Evolutionary conservation across 2,113 vertebrate species (phyloP).

Genomic region (Aplodontia rufa): DNA sequence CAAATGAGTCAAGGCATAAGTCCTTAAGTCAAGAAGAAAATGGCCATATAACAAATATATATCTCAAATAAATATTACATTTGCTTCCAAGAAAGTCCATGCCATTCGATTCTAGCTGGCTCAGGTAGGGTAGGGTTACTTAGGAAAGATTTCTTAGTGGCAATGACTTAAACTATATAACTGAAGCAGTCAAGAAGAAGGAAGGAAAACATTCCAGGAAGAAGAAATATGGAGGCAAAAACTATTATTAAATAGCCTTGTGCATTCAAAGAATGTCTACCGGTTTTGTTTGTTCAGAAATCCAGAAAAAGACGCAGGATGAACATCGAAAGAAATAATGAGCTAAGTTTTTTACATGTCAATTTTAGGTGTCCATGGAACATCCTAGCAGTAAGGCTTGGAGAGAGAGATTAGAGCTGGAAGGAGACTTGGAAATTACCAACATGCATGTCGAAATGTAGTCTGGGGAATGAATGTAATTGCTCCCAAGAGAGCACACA

Average conservation of each 20-base stretch:
- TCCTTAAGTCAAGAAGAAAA: not conserved
- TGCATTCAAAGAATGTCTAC: not conserved
- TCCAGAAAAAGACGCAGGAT: not conserved
- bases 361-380: not conserved
- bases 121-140: not conserved
- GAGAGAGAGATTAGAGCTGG: not conserved
- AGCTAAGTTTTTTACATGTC: not conserved
- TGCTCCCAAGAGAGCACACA: not conserved
- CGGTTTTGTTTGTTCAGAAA: not conserved
- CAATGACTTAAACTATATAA: not conserved
- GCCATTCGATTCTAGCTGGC: not conserved
- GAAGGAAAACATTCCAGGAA: not conserved
- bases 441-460: not conserved
- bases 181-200: not conserved
- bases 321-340: not conserved
- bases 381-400: not conserved
- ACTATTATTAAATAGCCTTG: not conserved
- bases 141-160: not conserved
- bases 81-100: not conserved
- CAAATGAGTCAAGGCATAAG: not conserved
- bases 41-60: not conserved
- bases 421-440: not conserved
- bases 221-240: not conserved
- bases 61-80: not conserved
- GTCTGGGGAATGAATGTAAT: not conserved